Evolutionary conservation across 2,888 invertebrate species (phyloP), one percentile per base, ranked within the genome.

Genomic region (Orthosia incerta): DNA sequence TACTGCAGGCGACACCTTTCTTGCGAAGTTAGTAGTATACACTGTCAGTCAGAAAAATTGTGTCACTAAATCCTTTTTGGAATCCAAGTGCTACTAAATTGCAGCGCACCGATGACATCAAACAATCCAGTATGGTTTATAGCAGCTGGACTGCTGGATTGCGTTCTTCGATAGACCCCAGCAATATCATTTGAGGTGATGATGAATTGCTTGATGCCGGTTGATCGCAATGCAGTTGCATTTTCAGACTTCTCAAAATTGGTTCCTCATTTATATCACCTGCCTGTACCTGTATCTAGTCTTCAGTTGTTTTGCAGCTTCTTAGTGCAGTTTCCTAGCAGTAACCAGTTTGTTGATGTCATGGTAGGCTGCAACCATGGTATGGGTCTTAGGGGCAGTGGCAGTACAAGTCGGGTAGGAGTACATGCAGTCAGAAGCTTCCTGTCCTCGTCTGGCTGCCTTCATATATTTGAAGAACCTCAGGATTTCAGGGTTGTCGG

Each of bases 381-480:
- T 98, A 75, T 98, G 98, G 64, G 97, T 97, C 61, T 97, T 97
- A 45, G 97, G 96, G 0, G 97, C 96, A 63, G 97, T 97, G 0
- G 95, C 90, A 1, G 97, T 95, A 91, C 98, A 98, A 3, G 97
- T 97, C 0, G 85, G 96, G 90, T 98, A 98, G 0, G 97, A 95
- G n/a, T 97, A 93, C 86, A 97, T 97, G 89, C 98, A 98, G 89
- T 97, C 97, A 16, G 97, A 95, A 23, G 98, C 98, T 89, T 98
- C 98, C 89, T 98, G 98, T 0, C 98, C 98, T 80, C 98, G 91
- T 3, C 98, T 97, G 16, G 98, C 99, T 0, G 99, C 98, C 83
- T 98, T 97, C 98, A 99, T 98, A 94, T 99, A 99, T 73, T 98
- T 97, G 97, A 98, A 99, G 96, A 99, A 99, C 69, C 99, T 96